These are phyloP conservation scores for Charanyca ferruginea DNA, from an alignment of 2,888 invertebrate species.

Conservation along the genomic window DNA sequence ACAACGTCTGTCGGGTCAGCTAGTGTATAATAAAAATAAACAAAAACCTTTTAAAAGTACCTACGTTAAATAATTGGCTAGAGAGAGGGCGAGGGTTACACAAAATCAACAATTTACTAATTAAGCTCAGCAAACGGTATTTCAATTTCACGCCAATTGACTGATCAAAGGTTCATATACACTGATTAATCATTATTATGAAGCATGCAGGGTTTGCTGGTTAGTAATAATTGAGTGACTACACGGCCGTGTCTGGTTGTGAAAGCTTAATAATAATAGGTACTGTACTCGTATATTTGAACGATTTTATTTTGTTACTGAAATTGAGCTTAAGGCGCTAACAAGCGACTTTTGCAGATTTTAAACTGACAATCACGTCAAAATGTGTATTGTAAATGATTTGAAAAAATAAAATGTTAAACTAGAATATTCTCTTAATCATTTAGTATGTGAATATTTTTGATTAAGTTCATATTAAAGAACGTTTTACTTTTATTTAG, in stretches of 20 bases:
- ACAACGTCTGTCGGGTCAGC: no score
- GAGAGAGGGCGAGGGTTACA: slow-evolving; percentile 1
- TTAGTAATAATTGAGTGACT: slow-evolving; percentile 38
- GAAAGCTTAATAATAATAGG: slow-evolving; percentile 9
- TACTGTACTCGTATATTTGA: background rate
- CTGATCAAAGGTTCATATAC: slow-evolving; percentile 58
- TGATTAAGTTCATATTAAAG: no score
- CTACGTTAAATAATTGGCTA: slow-evolving; percentile 23
- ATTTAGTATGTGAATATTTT: no score
- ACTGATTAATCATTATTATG: slow-evolving; percentile 58
- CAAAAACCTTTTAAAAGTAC: slow-evolving; percentile 11
- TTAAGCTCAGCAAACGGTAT: slow-evolving; percentile 59
- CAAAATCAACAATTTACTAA: slow-evolving; percentile 59
- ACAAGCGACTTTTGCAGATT: no score
- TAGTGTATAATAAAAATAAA: no score
- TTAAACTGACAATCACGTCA: no score
- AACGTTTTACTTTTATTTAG: no score
- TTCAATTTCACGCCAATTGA: slow-evolving; percentile 63
- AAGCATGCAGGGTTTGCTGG: slow-evolving; percentile 39
- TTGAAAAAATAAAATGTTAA: no score
- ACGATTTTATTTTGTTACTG: background rate
- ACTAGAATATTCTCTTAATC: no score
- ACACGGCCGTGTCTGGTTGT: slow-evolving; percentile 1
- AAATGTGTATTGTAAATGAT: no score
- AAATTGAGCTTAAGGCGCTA: no score